Evolutionary conservation across 2,888 invertebrate species (phyloP), one percentile per base, ranked within the genome.

Genomic region (Caenorhabditis zanzibari): DNA sequence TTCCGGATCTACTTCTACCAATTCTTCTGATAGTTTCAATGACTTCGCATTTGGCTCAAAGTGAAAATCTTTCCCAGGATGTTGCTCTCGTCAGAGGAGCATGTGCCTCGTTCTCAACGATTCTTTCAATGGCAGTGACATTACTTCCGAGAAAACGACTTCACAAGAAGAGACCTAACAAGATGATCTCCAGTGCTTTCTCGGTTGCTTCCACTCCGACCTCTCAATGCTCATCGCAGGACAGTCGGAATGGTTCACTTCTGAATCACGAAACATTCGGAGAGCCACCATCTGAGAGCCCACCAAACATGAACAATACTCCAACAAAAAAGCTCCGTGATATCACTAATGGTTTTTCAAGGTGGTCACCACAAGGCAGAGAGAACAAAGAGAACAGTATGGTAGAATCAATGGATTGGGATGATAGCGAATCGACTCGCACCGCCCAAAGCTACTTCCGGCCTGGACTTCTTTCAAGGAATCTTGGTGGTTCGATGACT

Each of bases 181-280:
- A 61, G 41, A 84, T 86, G 12, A 52, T 87, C 52, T 76, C 82
- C 73, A 89, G 89, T 61, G 90, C 90, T 1, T 90, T 90, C 76
- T 89, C 89, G 0, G 86, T 90, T 7, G 90, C 90, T 10, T 86
- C 86, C 16, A 90, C 90, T 41, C 89, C 88, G 0, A 66, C 66
- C 0, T 89, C 89, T n/a, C 89, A 89, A 73, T 88, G 88, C 52
- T 87, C 88, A 12, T 86, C 88, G 9, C 83, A 81, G 24, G 59
- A 56, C 24, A 76, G 83, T 44, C 77, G 82, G 4, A 73, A 81
- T 24, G 69, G 54, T 9, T 76, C 76, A 32, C 28, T 76, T 9
- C 44, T 72, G 19, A 73, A 77, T 7, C 9, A 76, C 49, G 64
- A 56, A 22, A 22, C 63, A 7, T 49, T 73, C 19, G 61, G 49